These are phyloP conservation scores for Trachymyrmex cornetzi DNA, from an alignment of 1,140 invertebrate species.

Conservation along the genomic window DNA sequence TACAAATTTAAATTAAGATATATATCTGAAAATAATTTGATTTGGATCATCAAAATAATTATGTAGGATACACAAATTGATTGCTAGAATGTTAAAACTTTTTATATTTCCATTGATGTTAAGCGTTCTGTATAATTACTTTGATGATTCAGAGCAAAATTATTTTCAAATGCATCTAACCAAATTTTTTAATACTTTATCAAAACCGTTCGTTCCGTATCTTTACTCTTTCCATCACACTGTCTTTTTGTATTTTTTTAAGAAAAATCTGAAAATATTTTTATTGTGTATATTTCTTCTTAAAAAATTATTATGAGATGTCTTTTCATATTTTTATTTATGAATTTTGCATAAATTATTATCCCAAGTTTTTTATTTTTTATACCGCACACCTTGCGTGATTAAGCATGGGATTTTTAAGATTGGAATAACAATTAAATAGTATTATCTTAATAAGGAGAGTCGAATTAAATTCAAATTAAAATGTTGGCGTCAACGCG, in stretches of 20 bases:
- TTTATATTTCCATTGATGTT: no score
- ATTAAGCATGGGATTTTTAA: not conserved
- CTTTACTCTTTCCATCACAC: not conserved
- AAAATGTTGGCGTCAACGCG: slow-evolving; percentile 19
- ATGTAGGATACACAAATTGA: no score
- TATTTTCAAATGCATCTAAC: no score
- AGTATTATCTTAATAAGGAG: slow-evolving; percentile 1
- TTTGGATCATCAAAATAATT: no score
- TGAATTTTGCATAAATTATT: not conserved
- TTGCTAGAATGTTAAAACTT: no score
- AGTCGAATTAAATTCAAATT: slow-evolving; percentile 53
- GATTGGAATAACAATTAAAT: slow-evolving; percentile 11
- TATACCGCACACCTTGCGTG: not conserved
- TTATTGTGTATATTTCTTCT: not conserved
- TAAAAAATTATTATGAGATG: not conserved
- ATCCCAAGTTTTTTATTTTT: not conserved
- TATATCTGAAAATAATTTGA: no score
- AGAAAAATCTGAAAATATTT: not conserved
- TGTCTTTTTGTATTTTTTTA: not conserved
- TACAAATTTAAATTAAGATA: no score
- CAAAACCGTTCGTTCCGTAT: no score
- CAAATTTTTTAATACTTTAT: no score
- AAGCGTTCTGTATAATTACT: no score
- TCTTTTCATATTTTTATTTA: not conserved
- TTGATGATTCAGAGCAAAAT: no score